These are phyloP conservation scores for Idaea straminata DNA, from an alignment of 2,888 invertebrate species.

Conservation along the genomic window DNA sequence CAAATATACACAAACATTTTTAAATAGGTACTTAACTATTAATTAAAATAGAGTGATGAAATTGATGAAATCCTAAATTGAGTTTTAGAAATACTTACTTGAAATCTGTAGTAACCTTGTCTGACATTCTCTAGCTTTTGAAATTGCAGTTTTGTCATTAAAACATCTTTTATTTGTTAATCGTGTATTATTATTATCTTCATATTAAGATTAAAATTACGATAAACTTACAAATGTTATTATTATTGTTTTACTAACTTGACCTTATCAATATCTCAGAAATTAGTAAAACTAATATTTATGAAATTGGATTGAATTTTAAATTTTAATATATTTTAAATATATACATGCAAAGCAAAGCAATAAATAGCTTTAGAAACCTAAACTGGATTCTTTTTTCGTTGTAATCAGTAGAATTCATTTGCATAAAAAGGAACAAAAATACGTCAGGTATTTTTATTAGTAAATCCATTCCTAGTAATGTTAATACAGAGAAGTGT, in stretches of 20 bases:
- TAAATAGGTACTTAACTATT: background rate
- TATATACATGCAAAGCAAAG: too few species aligned
- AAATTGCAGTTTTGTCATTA: background rate
- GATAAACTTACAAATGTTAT: background rate
- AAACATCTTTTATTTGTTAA: background rate
- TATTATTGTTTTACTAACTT: background rate
- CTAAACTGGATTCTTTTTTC: background rate
- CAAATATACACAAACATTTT: background rate
- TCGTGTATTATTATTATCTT: background rate
- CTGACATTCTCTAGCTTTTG: conserved; percentile 2
- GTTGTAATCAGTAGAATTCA: background rate
- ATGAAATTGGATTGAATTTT: background rate
- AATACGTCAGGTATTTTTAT: background rate
- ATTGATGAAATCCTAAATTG: background rate
- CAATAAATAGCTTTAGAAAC: background rate
- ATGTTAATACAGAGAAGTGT: too few species aligned
- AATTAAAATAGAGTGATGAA: background rate
- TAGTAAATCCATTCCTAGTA: background rate
- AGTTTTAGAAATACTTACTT: background rate
- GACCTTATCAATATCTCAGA: background rate
- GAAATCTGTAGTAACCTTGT: background rate
- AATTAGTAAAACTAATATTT: conserved; percentile 9
- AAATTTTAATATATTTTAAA: background rate
- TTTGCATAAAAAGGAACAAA: background rate
- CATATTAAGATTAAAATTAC: background rate